phyloP scores from a whole-genome alignment of 1,140 invertebrate genomes.

The Drosophila pseudoananassae region DNA sequence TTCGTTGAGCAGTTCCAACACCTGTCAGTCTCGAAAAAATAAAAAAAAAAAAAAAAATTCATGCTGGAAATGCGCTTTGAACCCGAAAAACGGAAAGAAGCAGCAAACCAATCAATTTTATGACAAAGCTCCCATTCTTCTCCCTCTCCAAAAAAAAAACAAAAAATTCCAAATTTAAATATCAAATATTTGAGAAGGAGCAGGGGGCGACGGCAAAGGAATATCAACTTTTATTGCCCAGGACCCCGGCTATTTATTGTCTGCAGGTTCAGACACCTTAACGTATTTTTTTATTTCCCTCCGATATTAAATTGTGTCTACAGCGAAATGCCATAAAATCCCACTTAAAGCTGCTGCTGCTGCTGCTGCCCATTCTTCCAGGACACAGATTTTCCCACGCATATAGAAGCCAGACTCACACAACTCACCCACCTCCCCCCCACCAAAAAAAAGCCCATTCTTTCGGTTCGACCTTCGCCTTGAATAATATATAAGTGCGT shows the following conservation, averaged over 20 bases:
- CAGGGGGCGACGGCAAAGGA: slow-evolving; percentile 12
- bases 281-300: slow-evolving; percentile 39
- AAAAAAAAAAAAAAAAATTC: not conserved
- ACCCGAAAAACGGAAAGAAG: slow-evolving; percentile 44
- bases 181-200: slow-evolving; percentile 50
- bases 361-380: not conserved
- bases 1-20: slow-evolving; percentile 49
- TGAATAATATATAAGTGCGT: slow-evolving; percentile 76
- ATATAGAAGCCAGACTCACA: slow-evolving; percentile 24
- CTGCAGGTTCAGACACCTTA: slow-evolving; percentile 72
- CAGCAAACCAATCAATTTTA: slow-evolving; percentile 66
- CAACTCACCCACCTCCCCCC: not conserved
- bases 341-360: slow-evolving; percentile 59
- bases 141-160: not conserved
- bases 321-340: slow-evolving; percentile 70
- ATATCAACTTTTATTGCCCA: slow-evolving; percentile 62
- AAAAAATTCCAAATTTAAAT: slow-evolving; percentile 65
- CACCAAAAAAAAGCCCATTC: not conserved
- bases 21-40: slow-evolving; percentile 26
- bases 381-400: slow-evolving; percentile 66
- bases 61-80: slow-evolving; percentile 49
- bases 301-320: slow-evolving; percentile 76
- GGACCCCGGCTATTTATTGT: slow-evolving; percentile 63
- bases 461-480: slow-evolving; percentile 57
- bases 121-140: slow-evolving; percentile 47